A percentile compares a stretch with the other conserved stretches of the same genome.
These are phyloP conservation scores for Oreohelix idahoensis DNA, from an alignment of 1,140 invertebrate species.

Conservation along the genomic window DNA sequence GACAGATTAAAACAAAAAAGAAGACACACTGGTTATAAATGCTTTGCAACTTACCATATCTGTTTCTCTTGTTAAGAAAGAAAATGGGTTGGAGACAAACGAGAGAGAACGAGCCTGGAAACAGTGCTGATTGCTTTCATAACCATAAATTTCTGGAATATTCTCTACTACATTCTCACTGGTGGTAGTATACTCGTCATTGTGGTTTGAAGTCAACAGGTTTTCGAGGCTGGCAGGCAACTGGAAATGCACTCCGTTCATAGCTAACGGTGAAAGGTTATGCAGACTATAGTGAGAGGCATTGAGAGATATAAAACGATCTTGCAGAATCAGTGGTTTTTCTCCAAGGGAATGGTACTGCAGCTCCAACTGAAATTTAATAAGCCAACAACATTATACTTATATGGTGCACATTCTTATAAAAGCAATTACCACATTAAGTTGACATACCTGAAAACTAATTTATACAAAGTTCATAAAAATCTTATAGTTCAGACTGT, in stretches of 20 bases:
- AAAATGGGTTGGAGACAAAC: constrained; percentile 25
- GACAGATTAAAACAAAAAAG: background rate
- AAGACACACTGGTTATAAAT: background rate
- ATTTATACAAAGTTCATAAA: too few relatives aligned
- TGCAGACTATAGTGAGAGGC: constrained; percentile 17
- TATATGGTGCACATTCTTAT: background rate
- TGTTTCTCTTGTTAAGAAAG: background rate
- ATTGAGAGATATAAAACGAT: constrained; percentile 21
- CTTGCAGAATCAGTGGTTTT: constrained; percentile 16
- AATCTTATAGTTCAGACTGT: too few relatives aligned
- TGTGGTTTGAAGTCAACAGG: background rate
- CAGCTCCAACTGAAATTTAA: constrained; percentile 30
- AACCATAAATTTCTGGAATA: background rate
- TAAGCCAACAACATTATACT: background rate
- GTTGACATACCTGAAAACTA: too few relatives aligned
- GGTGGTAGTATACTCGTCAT: background rate
- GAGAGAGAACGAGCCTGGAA: constrained; percentile 35
- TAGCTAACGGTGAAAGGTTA: background rate
- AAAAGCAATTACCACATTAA: too few relatives aligned
- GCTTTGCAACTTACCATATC: constrained; percentile 18
- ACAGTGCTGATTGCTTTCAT: constrained; percentile 1
- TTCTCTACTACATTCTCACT: background rate
- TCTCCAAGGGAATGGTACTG: constrained; percentile 37
- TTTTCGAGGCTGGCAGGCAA: constrained; percentile 8
- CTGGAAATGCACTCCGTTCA: constrained; percentile 26